Base-by-base conservation (phyloP, 2,797 vertebrate genomes). In the Hyperoplus lanceolatus region DNA sequence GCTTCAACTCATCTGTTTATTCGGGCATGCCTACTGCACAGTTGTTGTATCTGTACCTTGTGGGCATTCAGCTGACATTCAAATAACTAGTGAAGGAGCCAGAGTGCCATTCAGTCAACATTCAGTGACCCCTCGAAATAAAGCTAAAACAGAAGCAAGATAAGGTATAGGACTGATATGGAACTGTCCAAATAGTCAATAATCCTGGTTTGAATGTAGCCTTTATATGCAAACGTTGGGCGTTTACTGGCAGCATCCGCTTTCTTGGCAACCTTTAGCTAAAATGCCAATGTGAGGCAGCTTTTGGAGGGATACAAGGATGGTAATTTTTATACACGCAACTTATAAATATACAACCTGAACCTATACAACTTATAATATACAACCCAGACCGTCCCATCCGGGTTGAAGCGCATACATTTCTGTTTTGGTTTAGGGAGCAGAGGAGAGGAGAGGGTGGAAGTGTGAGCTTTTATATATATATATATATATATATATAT, bases 1-100 rank as follows among this genome's bases (percentile, higher is more conserved):
- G 84, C 68, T 36, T n/a, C 2, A 12, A 57, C 72, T 84, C 75
- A 0, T 77, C 63, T 80, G 65, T 77, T 67, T 76, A 78, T 51
- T 75, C 43, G 65, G 76, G 65, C 74, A 41, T 36, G 62, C 63
- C 72, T 13, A 66, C 72, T 66, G 66, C 77, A 53, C 66, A 0
- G 8, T 42, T 59, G 54, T 5, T 79, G 16, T 55, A 18, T 66
- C 74, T 72, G 68, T 77, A 71, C 70, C 71, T 81, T 36, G 66
- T 83, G 77, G 81, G 66, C 50, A 11, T 65, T 73, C 70, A 60
- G 63, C 72, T 68, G 77, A 82, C 58, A 14, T 67, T 69, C 15
- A 0, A 65, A 39, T 1, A 14, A 39, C 10, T 14, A 29, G 21
- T 42, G 69, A 61, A 51, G 63, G n/a, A 74, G 48, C 43, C 63